Percentiles rank a stretch among this genome's conserved stretches.
phyloP scores from a whole-genome alignment of 2,888 invertebrate species.

The Celastrina argiolus region DNA sequence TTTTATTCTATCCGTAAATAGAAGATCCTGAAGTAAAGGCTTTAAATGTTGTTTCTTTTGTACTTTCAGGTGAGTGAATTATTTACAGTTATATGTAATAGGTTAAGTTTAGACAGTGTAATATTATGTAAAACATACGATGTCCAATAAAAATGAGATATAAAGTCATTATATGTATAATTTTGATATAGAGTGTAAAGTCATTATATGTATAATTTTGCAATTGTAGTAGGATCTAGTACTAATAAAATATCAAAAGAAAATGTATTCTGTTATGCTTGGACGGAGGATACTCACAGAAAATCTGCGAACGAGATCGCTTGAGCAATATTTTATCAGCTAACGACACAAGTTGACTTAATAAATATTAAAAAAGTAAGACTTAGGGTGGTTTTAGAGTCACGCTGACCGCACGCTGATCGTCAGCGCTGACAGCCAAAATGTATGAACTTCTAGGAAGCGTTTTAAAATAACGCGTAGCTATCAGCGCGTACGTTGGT shows the following conservation, averaged over 20 bases:
- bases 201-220: constrained; percentile 39
- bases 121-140: no score
- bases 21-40: no score
- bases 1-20: no score
- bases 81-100: no score
- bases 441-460: constrained; percentile 29
- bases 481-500: constrained; percentile 26
- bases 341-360: constrained; percentile 11
- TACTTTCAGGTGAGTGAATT: no score
- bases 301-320: constrained; percentile 39
- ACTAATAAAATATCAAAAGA: constrained; percentile 30
- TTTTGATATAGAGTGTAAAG: no score
- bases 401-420: constrained; percentile 22
- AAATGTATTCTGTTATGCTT: constrained; percentile 34
- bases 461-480: constrained; percentile 27
- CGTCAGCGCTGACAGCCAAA: constrained; percentile 26
- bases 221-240: constrained; percentile 30
- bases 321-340: constrained; percentile 33
- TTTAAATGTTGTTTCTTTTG: no score
- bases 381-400: neutral
- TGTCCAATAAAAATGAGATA: no score
- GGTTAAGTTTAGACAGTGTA: no score
- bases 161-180: no score
- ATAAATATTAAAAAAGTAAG: neutral
- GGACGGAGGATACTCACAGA: constrained; percentile 35